Percentiles rank a stretch among this genome's conserved stretches.
These are phyloP conservation scores for Dicrurus megarhynchus DNA, from an alignment of 2,113 vertebrate species.

Conservation along the genomic window DNA sequence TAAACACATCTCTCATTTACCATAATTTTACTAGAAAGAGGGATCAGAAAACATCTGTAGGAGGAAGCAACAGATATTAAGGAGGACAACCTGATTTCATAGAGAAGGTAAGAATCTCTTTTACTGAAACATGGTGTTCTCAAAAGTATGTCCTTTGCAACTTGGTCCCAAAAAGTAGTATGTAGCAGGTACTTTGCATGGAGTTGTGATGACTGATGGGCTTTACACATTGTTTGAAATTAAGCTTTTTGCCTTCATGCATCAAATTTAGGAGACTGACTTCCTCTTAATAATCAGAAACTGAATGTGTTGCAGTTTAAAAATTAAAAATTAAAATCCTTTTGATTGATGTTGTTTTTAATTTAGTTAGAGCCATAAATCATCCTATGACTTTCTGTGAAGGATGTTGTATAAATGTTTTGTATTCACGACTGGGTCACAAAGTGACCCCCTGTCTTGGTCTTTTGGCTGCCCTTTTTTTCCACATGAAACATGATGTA, in stretches of 20 bases:
- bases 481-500: background rate
- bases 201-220: background rate
- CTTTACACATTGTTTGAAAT: background rate
- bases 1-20: background rate
- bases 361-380: slow-evolving; percentile 50
- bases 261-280: background rate
- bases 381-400: background rate
- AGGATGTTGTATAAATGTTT: background rate
- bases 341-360: slow-evolving; percentile 56
- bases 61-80: background rate
- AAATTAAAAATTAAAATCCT: slow-evolving; percentile 25
- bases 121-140: background rate
- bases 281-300: background rate
- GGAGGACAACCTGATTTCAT: background rate
- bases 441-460: background rate
- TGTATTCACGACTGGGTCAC: background rate
- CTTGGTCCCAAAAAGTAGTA: background rate
- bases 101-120: background rate
- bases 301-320: background rate
- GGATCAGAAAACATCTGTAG: background rate
- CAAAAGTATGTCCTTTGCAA: background rate
- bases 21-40: background rate
- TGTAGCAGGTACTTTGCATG: background rate
- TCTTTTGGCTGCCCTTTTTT: slow-evolving; percentile 4
- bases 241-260: background rate